Base-by-base conservation (phyloP, 2,797 vertebrate genomes). In the Lagorchestes hirsutus region DNA sequence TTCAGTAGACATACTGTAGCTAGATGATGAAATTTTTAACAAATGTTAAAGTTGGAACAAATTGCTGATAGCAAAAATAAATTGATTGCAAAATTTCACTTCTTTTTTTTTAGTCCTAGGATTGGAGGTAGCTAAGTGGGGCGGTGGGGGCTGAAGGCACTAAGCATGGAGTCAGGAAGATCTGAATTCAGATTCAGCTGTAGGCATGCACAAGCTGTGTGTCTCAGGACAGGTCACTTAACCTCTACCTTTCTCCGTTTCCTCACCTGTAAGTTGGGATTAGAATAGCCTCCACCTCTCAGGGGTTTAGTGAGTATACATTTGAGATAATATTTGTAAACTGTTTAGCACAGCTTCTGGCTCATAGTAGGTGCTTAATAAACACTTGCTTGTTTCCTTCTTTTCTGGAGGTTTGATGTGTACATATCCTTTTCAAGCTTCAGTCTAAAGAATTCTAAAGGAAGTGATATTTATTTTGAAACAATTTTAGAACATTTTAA, bases 21-120 rank as follows among this genome's bases (percentile, higher is more conserved):
- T 82, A 74, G 31, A 94, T 0, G 4, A 54, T 54, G 93, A 93
- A 93, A 92, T 58, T 82, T 56, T 55, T 92, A 92, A 95, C 29
- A 1, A 5, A 4, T 58, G 3, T 91, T 14, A 82, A 92, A 67
- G 29, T 93, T 0, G 62, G 82, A 95, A 12, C 67, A 87, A 87
- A 24, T 27, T 52, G 54, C 57, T 34, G 34, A 90, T 95, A 67
- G 55, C 92, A 82, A 56, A 91, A 96, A 94, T 90, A 92, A 93
- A 59, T 59, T 91, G 62, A 18, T 95, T 95, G 92, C 95, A 57
- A 57, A 57, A 27, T 97, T 96, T 97, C 92, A 74, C 93, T 97
- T 96, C 82, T 94, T 16, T 5, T 94, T 94, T 59, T n/a, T 92
- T 90, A 40, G 87, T 96, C 52, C 87, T 92, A 62, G 92, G 55